Evolutionary conservation across 2,797 vertebrate species (phyloP), one percentile per base, ranked within the genome.

Genomic region (Thunnus albacares): DNA sequence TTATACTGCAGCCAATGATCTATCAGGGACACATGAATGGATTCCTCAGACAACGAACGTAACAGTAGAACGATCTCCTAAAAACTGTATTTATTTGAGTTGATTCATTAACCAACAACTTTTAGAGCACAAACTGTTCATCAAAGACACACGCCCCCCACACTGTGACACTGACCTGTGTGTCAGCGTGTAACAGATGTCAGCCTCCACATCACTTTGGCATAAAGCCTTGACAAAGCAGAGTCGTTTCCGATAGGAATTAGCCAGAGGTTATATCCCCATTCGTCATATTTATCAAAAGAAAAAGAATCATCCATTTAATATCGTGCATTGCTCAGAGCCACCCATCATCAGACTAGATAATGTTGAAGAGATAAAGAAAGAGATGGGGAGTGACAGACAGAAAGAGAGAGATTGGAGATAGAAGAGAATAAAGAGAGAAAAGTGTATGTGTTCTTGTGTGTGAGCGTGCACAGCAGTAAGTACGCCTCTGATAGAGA

Each of bases 401-500:
- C 62, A 85, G 78, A 74, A 67, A 81, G 70, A 85, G 60, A 53
- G 81, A 59, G 66, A 76, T 14, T 43, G 68, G 69, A 72, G 82
- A 73, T 77, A 56, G 72, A 77, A 64, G 22, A 61, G 75, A 80
- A 77, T 68, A 68, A 75, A 85, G 80, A 79, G 74, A 35, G 41
- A 55, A 57, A 53, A 18, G 60, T 43, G 43, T 30, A 47, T 63
- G 60, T 28, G 64, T 11, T 15, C 28, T 58, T 43, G 63, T 67
- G 75, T 76, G 66, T 53, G 70, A 68, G 59, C 7, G 53, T 73
- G 71, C 15, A 26, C 24, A 26, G 55, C 18, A 18, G 52, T 55
- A 28, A 66, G 47, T 56, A 38, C 63, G 82, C 87, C 89, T 90
- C 89, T 92, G 89, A 94, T 91, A 91, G 88, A 94, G 90, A 94